Evolutionary conservation across 2,113 vertebrate genomes (phyloP).

Genomic region (Seriola quinqueradiata): DNA sequence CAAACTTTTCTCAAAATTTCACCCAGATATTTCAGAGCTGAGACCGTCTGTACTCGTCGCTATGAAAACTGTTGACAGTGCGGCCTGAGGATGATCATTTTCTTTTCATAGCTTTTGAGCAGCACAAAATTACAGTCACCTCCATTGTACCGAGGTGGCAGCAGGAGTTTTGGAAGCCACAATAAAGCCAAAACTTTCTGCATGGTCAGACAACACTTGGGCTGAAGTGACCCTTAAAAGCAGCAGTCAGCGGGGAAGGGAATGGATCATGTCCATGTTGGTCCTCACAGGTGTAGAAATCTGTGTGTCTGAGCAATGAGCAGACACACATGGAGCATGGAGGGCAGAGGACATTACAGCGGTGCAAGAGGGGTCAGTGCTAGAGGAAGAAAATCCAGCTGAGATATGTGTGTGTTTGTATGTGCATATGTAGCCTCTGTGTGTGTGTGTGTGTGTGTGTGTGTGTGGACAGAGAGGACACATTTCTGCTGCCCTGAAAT

Average conservation of each 20-base stretch:
- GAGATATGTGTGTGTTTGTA: not conserved
- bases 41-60: too few species aligned
- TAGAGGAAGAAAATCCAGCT: not conserved
- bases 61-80: not conserved
- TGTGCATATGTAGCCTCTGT: constrained; percentile 1
- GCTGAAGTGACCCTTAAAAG: not conserved
- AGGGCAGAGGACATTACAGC: not conserved
- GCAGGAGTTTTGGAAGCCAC: constrained; percentile 7
- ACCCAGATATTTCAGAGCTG: not conserved
- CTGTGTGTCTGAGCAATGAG: not conserved
- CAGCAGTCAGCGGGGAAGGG: too few species aligned
- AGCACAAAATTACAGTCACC: not conserved
- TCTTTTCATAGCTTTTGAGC: not conserved
- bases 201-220: not conserved
- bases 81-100: not conserved
- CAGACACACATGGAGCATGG: not conserved
- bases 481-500: constrained; percentile 33
- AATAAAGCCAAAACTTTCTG: not conserved
- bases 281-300: not conserved
- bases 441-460: not conserved
- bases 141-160: not conserved
- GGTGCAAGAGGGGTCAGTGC: constrained; percentile 14
- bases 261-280: not conserved
- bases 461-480: constrained; percentile 5
- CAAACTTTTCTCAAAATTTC: too few species aligned